Percentiles rank a stretch among this genome's conserved stretches.
Conservation (phyloP, 2,113 vertebrate genomes). For the Mormyrus lacerda region DNA sequence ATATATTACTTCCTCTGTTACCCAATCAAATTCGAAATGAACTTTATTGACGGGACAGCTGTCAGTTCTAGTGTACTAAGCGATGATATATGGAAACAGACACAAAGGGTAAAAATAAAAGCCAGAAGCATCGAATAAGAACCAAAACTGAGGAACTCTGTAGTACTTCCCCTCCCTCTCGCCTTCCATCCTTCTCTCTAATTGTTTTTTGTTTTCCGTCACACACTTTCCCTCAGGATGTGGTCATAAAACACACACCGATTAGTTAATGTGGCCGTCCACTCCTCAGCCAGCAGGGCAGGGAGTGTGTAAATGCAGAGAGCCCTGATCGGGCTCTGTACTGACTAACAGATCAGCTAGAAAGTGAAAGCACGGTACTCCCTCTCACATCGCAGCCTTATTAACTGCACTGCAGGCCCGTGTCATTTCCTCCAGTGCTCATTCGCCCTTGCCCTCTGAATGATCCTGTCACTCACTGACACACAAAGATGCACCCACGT, state of each 20-base stretch:
- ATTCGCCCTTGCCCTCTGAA: constrained; percentile 23
- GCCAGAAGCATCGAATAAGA: background rate
- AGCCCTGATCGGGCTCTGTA: background rate
- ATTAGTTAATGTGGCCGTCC: background rate
- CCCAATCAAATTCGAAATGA: background rate
- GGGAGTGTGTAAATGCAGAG: background rate
- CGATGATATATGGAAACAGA: background rate
- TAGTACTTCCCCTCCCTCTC: background rate
- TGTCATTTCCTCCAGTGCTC: background rate
- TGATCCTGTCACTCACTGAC: constrained; percentile 38
- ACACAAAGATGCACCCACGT: background rate
- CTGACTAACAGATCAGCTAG: background rate
- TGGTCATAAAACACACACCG: background rate
- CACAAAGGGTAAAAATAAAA: background rate
- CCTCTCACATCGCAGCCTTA: background rate
- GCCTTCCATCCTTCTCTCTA: background rate
- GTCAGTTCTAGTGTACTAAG: background rate
- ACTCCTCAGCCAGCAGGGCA: background rate
- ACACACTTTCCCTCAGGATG: background rate
- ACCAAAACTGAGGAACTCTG: background rate
- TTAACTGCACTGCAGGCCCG: background rate
- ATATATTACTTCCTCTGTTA: background rate
- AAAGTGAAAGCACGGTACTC: background rate
- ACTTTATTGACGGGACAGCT: background rate
- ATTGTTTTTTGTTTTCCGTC: background rate